A percentile compares a stretch with the other conserved stretches of the same genome.
phyloP scores from a whole-genome alignment of 2,113 vertebrate species.

The Gymnocephalus cernua region DNA sequence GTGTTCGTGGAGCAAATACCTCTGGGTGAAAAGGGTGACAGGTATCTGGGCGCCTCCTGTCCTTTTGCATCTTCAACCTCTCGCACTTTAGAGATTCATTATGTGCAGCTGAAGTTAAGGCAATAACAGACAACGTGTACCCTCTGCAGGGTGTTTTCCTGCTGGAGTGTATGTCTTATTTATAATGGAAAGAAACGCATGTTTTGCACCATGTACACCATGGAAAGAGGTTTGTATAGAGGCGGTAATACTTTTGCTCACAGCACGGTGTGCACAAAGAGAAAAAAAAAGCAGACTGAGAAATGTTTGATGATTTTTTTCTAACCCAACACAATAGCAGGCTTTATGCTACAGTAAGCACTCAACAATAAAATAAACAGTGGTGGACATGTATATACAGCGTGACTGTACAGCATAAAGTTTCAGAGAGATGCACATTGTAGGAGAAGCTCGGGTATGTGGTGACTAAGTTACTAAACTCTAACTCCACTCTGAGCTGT shows the following conservation, averaged over 20 bases:
- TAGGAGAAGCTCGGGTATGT: conserved; percentile 29
- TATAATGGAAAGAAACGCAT: conserved; percentile 44
- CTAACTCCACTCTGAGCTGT: conserved; percentile 34
- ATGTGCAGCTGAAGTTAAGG: conserved; percentile 94
- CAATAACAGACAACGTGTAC: conserved; percentile 43
- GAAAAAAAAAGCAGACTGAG: conserved; percentile 4
- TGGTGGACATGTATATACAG: conserved; percentile 48
- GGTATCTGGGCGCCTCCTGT: conserved; percentile 95
- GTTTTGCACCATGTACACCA: conserved; percentile 1
- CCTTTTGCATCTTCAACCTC: conserved; percentile 96
- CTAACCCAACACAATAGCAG: conserved; percentile 56
- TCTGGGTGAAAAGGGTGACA: conserved; percentile 98
- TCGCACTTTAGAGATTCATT: conserved; percentile 99
- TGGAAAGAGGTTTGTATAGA: conserved; percentile 7
- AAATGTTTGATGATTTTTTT: conserved; percentile 50
- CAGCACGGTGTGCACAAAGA: background rate
- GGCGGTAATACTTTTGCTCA: conserved; percentile 3
- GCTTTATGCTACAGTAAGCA: conserved; percentile 43
- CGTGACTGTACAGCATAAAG: conserved; percentile 22
- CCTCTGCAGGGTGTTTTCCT: conserved; percentile 41
- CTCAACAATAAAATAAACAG: conserved; percentile 60
- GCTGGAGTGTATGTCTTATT: conserved; percentile 32
- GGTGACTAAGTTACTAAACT: conserved; percentile 35
- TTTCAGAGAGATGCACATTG: conserved; percentile 42
- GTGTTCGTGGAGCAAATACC: conserved; percentile 74